A percentile compares a stretch with the other conserved stretches of the same genome.
Conservation (phyloP, 2,797 vertebrate species). For the Sebastes oblongus region DNA sequence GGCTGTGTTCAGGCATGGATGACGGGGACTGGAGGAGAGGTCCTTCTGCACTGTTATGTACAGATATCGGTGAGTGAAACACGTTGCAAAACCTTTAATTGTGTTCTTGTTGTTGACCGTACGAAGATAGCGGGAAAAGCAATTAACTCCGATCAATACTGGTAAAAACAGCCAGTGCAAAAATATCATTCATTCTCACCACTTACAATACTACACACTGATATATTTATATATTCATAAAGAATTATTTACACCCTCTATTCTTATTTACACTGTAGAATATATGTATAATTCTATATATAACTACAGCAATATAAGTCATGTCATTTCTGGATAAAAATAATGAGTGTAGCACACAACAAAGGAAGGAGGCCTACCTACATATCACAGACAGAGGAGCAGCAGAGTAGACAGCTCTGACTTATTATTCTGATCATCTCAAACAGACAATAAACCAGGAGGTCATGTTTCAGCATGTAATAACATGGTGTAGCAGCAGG, state of each 20-base stretch:
- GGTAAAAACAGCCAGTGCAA: slow-evolving; percentile 43
- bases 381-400: slow-evolving; percentile 60
- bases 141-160: slow-evolving; percentile 69
- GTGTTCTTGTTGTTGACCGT: slow-evolving; percentile 60
- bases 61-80: slow-evolving; percentile 59
- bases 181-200: slow-evolving; percentile 36
- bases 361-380: slow-evolving; percentile 49
- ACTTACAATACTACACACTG: too few relatives aligned
- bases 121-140: slow-evolving; percentile 65
- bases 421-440: slow-evolving; percentile 83
- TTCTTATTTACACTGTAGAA: background rate
- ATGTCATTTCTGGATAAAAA: slow-evolving; percentile 28
- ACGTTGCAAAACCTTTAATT: slow-evolving; percentile 67
- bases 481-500: slow-evolving; percentile 73
- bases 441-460: slow-evolving; percentile 79
- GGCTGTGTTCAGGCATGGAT: slow-evolving; percentile 78
- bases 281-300: background rate
- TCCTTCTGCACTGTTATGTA: slow-evolving; percentile 56
- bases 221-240: background rate
- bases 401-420: slow-evolving; percentile 72
- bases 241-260: slow-evolving; percentile 1
- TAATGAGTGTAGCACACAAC: slow-evolving; percentile 22
- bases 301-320: slow-evolving; percentile 1
- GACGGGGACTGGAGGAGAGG: slow-evolving; percentile 68
- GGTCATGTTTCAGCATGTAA: slow-evolving; percentile 78